Base-by-base conservation (phyloP, 2,113 vertebrate species). In the Dolichotis patagonum region DNA sequence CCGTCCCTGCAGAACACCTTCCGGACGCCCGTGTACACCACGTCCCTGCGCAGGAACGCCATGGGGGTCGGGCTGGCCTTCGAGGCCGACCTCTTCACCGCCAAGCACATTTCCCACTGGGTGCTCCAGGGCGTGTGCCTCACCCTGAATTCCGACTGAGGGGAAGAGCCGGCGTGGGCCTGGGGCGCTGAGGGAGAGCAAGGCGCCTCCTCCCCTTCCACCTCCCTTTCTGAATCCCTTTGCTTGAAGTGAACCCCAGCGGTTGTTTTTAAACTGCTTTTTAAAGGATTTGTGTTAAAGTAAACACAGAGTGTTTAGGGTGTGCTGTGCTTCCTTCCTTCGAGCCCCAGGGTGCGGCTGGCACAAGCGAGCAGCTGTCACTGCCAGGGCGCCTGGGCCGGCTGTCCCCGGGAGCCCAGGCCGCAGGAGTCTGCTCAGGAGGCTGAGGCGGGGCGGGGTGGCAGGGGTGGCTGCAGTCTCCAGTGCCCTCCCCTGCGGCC, bases 61-160 rank as follows among this genome's bases (percentile, higher is more conserved):
- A 99, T 99, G 99, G 99, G 99, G 0, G 97, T 98, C 0, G 99
- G 99, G 32, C 94, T 99, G 54, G 99, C 99, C 0, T 99, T 99
- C 85, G 99, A 99, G 96, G 99, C 99, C 0, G 99, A 99, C 78
- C 99, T 99, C 63, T 98, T 98, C 88, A 99, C 99, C 0, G 98
- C 98, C 0, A 98, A 97, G 95, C 99, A 99, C 97, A 97, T 99
- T 69, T 99, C 99, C 26, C 99, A 99, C 63, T 99, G 99, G 99
- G 99, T 99, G 46, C 99, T 99, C 0, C 99, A 99, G 87, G 99
- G 99, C 0, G 99, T 99, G 24, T 99, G 99, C 96, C 99, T 99
- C 88, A 99, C 98, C 62, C 97, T 99, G 90, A 99, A 99, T 0
- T 84, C 77, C 99, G 94, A 95, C 28, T 94, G 96, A 99, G 26